Evolutionary conservation across 2,888 invertebrate genomes (phyloP), one percentile per base, ranked within the genome.

Genomic region (Coleophora deauratella): DNA sequence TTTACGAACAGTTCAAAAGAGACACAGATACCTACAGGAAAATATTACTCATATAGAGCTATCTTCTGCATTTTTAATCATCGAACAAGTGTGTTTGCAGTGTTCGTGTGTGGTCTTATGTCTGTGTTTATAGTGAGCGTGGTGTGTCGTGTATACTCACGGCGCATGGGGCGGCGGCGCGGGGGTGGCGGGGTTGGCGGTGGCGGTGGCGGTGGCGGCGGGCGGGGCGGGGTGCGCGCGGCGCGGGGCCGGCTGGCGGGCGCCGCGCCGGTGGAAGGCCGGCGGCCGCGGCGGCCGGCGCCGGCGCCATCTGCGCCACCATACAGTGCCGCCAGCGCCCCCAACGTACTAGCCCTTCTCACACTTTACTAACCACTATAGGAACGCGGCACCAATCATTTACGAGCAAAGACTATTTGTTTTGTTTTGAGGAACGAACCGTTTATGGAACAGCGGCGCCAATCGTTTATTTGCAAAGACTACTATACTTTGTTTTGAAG

Each of bases 181-280:
- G 76, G 72, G 60, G 66, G 91, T 85, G 42, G 92, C 35, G 39
- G 38, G 51, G 86, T 86, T 51, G 69, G 63, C 52, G 88, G 39
- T 89, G 88, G 78, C 65, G 78, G 75, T 46, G 41, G 33, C 40
- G 87, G 48, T 43, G 51, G 39, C 45, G 44, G 87, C 77, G 81
- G 73, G 77, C 80, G 79, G 3, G 21, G 21, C 92, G 89, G 88
- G 52, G 85, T 77, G 55, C 87, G 81, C 42, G 87, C 77, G 58
- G 76, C 61, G 81, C 42, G 87, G 77, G 58, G 76, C 61, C 61
- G 72, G 73, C 66, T 43, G 44, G 51, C 46, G 82, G 77, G 59
- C 82, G 78, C 67, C 80, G 72, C 72, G 86, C 72, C 82, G 73
- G 76, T 21, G 21, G 21, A 21, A 21, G 51, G 59, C 53, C 46